Evolutionary conservation across 92 coral and sea anemone genomes (phyloP).

Genomic region (Chrysogorgia sp.): DNA sequence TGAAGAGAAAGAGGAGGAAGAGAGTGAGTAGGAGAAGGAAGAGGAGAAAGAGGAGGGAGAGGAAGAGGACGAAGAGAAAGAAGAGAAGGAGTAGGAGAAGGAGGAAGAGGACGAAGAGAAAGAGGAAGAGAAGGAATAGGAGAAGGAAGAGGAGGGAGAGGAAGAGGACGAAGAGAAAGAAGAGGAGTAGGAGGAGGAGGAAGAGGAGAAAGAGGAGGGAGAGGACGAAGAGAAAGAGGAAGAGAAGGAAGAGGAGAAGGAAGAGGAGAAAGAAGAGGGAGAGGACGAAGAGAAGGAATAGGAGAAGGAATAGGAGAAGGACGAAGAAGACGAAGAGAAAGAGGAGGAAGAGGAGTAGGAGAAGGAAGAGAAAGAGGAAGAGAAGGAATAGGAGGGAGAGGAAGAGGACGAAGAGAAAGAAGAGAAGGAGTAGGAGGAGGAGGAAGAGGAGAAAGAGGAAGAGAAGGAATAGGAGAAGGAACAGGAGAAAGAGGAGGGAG

Average conservation of each 20-base stretch:
- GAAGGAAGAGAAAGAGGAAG: background rate
- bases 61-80: background rate
- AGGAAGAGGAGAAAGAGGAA: background rate
- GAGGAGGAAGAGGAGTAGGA: background rate
- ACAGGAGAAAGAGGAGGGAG: background rate
- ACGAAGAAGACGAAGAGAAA: background rate
- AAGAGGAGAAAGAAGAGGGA: background rate
- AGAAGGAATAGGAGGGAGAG: background rate
- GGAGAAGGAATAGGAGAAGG: background rate
- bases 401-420: background rate
- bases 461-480: background rate
- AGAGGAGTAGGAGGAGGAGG: background rate
- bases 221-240: background rate
- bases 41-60: background rate
- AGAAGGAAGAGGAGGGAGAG: slow-evolving; percentile 3
- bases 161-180: background rate
- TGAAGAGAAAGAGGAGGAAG: background rate
- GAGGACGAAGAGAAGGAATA: background rate
- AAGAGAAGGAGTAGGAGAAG: background rate
- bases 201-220: background rate
- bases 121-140: background rate
- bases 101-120: background rate
- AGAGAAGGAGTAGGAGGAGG: background rate
- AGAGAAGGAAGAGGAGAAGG: background rate
- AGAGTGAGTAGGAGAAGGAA: background rate